phyloP scores from a whole-genome alignment of 2,888 invertebrate species.

The Drosophila melanosoma region DNA sequence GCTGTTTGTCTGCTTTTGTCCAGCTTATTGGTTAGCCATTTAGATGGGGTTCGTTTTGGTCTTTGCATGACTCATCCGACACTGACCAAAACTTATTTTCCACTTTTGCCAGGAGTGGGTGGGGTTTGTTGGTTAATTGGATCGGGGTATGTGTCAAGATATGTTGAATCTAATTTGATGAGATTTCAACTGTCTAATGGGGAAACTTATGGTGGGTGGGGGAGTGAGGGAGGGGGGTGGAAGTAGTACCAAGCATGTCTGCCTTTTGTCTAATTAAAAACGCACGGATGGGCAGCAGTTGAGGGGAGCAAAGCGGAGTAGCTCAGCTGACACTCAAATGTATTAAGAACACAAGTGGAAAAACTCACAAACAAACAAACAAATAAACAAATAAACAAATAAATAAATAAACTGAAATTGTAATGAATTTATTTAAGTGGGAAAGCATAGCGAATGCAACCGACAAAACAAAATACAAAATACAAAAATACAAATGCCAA shows the following conservation, averaged over 20 bases:
- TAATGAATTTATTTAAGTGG: conserved; percentile 34
- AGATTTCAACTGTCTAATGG: conserved; percentile 37
- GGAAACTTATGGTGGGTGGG: background rate
- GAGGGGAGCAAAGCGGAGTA: background rate
- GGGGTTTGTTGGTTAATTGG: conserved; percentile 71
- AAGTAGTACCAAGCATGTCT: background rate
- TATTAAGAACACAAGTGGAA: conserved; percentile 50
- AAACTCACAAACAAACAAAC: conserved; percentile 37
- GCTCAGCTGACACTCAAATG: conserved; percentile 20
- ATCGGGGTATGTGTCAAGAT: conserved; percentile 49
- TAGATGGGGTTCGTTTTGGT: background rate
- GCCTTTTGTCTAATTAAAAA: conserved; percentile 70
- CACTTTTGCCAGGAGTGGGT: conserved; percentile 30
- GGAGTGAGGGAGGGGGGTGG: background rate
- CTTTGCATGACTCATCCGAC: conserved; percentile 41
- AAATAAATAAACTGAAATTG: conserved; percentile 21
- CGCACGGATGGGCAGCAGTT: conserved; percentile 40
- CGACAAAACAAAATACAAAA: conserved; percentile 4
- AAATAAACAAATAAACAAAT: conserved; percentile 9
- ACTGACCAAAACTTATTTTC: conserved; percentile 44
- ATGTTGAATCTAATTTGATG: conserved; percentile 51
- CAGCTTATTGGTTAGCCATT: conserved; percentile 46
- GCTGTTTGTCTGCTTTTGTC: conserved; percentile 52
- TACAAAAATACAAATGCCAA: conserved; percentile 10
- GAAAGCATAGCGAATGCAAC: conserved; percentile 73